Base-by-base conservation (phyloP, 2,113 vertebrate species). In the Phalacrocorax pelagicus region DNA sequence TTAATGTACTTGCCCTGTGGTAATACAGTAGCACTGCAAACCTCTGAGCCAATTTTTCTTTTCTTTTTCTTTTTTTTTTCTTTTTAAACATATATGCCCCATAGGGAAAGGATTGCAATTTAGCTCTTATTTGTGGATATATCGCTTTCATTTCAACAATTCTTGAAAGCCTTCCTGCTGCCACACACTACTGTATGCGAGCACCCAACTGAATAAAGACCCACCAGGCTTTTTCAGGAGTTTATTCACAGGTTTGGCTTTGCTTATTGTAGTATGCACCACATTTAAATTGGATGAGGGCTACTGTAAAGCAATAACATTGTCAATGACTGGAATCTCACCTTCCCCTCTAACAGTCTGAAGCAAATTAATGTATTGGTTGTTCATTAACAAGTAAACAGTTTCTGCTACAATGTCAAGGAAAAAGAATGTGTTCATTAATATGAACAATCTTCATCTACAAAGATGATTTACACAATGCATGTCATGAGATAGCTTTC, bases 201-300 rank as follows among this genome's bases (percentile, higher is more conserved):
- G 89, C 55, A 92, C 71, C 92, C 97, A 97, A 98, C 91, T 94
- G 94, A 98, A 97, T 91, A 97, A 96, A 96, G 93, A 97, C 97
- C 96, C 94, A 97, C 92, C 96, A 95, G 79, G 69, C 80, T 88
- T 97, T 98, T 98, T 98, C 95, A 98, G 96, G 92, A 97, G 59
- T 98, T 99, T 99, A 99, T 99, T 99, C 92, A 97, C 90, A 97
- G 97, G 97, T 98, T 98, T 98, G 98, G 86, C 97, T 98, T 97
- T 98, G 96, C 97, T 98, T 96, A 97, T 97, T 98, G 94, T 97
- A 98, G 98, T 98, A 98, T 98, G 97, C 98, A 99, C 98, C 98
- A 98, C 92, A 97, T 98, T 98, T 94, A 96, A 97, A 98, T 97
- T 97, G 96, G 94, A 98, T 97, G 96, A 98, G 97, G 97, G 93